Base-by-base conservation (phyloP, 2,113 vertebrate genomes). In the Patagioenas fasciata region DNA sequence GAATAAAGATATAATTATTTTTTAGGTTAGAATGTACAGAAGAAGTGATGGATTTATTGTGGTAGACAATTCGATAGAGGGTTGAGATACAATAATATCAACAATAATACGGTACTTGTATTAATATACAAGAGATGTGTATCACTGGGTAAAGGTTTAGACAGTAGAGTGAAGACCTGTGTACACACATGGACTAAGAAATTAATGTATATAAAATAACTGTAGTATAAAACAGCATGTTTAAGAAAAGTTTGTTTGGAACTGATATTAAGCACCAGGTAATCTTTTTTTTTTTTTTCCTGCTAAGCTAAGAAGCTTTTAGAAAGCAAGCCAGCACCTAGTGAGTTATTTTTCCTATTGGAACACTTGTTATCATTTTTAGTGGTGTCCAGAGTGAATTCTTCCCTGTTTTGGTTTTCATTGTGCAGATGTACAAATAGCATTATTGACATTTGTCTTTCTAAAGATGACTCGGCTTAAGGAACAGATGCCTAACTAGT, bases 391-490 rank as follows among this genome's bases (percentile, higher is more conserved):
- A 70, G n/a, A 57, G 47, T 73, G 58, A 88, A 89, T 75, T 74
- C 38, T 51, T 54, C 84, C 11, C 34, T 64, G 10, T 15, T 83
- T 91, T 80, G 47, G 7, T 77, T 94, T 88, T 82, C 32, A 60
- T 47, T 80, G 13, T 73, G 42, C 64, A 91, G 50, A 51, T 38
- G 12, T 77, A 73, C 47, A 58, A 80, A 78, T 47, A 42, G 3
- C 5, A 34, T 77, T 80, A 78, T 73, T 83, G 80, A 73, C 48
- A 64, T 29, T 51, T 81, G 19, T 11, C 42, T 86, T 72, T 71
- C 88, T n/a, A 92, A 83, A 70, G 60, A 29, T 85, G 24, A 93
- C 88, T 48, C 71, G 83, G 36, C 90, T 90, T 78, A 80, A 93
- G 60, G 54, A 92, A 54, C 25, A 80, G 58, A 83, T 78, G 47